A percentile compares a stretch with the other conserved stretches of the same genome.
These are phyloP conservation scores for Xiphorhynchus erythropygius DNA, from an alignment of 2,797 vertebrate species.

Conservation along the genomic window DNA sequence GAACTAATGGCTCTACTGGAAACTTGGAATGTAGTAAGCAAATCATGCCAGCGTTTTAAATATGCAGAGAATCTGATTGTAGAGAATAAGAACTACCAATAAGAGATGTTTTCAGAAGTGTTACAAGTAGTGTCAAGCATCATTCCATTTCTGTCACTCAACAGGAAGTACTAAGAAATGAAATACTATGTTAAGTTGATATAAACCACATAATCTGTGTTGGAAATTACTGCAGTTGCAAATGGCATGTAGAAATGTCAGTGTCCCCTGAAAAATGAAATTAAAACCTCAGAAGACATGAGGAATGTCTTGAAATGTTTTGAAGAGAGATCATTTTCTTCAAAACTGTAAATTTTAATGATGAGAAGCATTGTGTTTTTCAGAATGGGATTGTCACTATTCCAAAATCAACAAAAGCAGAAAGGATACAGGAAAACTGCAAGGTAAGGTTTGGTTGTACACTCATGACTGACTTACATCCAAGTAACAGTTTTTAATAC, in stretches of 20 bases:
- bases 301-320: not conserved
- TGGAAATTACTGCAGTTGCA: not conserved
- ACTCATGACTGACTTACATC: not conserved
- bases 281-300: not conserved
- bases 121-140: not conserved
- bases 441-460: slow-evolving; percentile 69
- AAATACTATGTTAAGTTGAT: not conserved
- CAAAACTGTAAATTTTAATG: not conserved
- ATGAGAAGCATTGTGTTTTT: not conserved
- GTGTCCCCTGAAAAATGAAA: not conserved
- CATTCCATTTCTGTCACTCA: not conserved
- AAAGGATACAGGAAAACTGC: slow-evolving; percentile 82
- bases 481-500: not conserved
- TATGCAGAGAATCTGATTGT: not conserved
- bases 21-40: not conserved
- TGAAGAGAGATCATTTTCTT: not conserved
- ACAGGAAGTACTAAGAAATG: not conserved
- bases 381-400: slow-evolving; percentile 85
- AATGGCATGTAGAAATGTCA: not conserved
- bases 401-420: slow-evolving; percentile 83
- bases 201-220: not conserved
- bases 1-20: not conserved
- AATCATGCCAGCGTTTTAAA: not conserved
- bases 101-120: not conserved
- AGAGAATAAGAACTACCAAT: not conserved